Evolutionary conservation across 2,113 vertebrate genomes (phyloP), one percentile per base, ranked within the genome.

Genomic region (Coreoperca whiteheadi): DNA sequence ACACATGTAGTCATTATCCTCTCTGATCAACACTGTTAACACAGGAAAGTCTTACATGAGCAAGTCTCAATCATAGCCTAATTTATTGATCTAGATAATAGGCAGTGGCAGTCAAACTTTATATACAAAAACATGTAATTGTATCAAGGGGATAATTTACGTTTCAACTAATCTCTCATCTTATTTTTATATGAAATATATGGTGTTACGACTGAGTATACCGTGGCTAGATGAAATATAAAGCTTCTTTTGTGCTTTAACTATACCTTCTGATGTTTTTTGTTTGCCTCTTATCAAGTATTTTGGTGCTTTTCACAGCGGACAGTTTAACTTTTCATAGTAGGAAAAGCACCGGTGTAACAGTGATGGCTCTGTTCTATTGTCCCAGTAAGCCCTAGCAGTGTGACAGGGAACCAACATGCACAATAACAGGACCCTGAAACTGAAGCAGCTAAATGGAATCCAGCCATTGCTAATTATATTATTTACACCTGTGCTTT

Each of bases 101-200:
- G 1, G 60, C 9, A 23, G 28, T 46, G 37, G 5, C 28, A 34
- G 2, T n/a, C 39, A 20, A 2, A 16, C 56, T 15, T 63, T 1
- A 32, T 16, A 39, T 12, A 12, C 0, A 0, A 34, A 37, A 23
- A 34, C 14, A 34, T 28, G 28, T 16, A 2, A 61, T 34, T 25
- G 18, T 50, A 39, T 39, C 5, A 28, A 51, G 23, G 6, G 54
- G 21, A 20, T 69, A 15, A 69, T 12, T 50, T 28, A 37, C 25
- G 60, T 34, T 28, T 54, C 4, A 41, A 6, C 8, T 41, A 65
- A 64, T 6, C 23, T 20, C 20, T 28, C 34, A 61, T 15, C 39
- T 74, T 73, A 28, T 28, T 56, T 74, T 48, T 15, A 51, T 50
- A 63, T 63, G 20, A 37, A 51, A 74, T 25, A 28, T 18, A 28